Evolutionary conservation across 53 echinoderm and acorn worm genomes (phyloP).

Genomic region (Astropecten irregularis): DNA sequence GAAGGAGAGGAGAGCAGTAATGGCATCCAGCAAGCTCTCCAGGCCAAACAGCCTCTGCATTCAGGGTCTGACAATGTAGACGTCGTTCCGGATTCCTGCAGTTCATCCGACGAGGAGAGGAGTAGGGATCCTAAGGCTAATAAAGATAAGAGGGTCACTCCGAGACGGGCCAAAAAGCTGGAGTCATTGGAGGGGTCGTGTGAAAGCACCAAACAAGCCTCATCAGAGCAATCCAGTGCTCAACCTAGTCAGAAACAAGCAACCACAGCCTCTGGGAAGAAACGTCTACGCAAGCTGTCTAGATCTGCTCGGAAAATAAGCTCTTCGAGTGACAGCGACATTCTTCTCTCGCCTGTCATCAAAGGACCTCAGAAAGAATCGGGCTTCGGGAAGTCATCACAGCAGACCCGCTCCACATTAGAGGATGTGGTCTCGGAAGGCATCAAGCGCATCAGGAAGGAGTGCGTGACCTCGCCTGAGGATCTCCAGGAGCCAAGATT

Average conservation of each 20-base stretch:
- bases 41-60: not conserved
- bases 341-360: constrained; percentile 11
- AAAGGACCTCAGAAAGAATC: no score
- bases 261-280: not conserved
- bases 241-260: not conserved
- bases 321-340: constrained; percentile 6
- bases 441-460: constrained; percentile 33
- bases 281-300: not conserved
- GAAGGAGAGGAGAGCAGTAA: not conserved
- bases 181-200: no score
- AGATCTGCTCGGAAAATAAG: not conserved
- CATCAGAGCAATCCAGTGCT: no score
- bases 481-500: not conserved
- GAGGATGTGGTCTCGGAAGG: constrained; percentile 31
- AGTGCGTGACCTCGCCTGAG: not conserved
- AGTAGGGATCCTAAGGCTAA: not conserved
- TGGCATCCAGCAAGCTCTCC: not conserved
- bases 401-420: no score
- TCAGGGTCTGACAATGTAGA: not conserved
- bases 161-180: not conserved
- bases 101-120: constrained; percentile 1
- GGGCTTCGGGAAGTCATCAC: no score
- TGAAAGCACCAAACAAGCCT: no score
- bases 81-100: constrained; percentile 28
- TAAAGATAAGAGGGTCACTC: not conserved